These are phyloP conservation scores for Drosophila vallismaia DNA, from an alignment of 2,888 invertebrate genomes.

Conservation along the genomic window DNA sequence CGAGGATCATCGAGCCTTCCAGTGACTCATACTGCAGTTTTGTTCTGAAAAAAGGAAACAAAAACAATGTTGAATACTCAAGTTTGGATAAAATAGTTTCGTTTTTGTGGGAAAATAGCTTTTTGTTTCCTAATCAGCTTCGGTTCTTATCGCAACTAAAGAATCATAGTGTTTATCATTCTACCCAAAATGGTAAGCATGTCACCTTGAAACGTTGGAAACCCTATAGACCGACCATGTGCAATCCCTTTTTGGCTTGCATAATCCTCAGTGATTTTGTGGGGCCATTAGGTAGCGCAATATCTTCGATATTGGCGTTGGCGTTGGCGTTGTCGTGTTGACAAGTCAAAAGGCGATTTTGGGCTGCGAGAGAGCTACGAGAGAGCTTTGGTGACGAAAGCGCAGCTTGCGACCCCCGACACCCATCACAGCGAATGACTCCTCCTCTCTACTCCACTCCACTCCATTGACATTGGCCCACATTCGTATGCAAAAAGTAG, in stretches of 20 bases:
- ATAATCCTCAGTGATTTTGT: conserved; percentile 51
- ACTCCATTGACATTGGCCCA: conserved; percentile 80
- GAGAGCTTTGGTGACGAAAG: conserved; percentile 53
- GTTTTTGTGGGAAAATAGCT: too few relatives aligned
- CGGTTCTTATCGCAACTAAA: neutral
- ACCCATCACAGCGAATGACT: conserved; percentile 70
- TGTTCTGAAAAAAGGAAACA: conserved; percentile 70
- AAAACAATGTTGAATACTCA: neutral
- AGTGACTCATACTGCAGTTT: conserved; percentile 83
- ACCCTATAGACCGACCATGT: conserved; percentile 39
- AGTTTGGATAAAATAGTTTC: neutral
- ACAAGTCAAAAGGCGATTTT: conserved; percentile 5
- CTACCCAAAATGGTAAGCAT: neutral
- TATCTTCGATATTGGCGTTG: conserved; percentile 49
- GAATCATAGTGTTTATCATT: neutral
- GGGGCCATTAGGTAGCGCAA: conserved; percentile 60
- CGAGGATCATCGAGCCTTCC: conserved; percentile 83
- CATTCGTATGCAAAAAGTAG: conserved; percentile 72
- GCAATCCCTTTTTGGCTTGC: conserved; percentile 56
- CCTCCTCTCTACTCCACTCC: conserved; percentile 33
- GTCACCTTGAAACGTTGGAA: neutral
- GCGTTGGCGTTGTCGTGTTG: conserved; percentile 44
- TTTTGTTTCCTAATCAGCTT: neutral
- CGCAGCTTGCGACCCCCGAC: conserved; percentile 72
- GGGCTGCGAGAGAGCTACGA: conserved; percentile 38